phyloP scores from a whole-genome alignment of 2,113 vertebrate species.

The Entomyzon cyanotis region DNA sequence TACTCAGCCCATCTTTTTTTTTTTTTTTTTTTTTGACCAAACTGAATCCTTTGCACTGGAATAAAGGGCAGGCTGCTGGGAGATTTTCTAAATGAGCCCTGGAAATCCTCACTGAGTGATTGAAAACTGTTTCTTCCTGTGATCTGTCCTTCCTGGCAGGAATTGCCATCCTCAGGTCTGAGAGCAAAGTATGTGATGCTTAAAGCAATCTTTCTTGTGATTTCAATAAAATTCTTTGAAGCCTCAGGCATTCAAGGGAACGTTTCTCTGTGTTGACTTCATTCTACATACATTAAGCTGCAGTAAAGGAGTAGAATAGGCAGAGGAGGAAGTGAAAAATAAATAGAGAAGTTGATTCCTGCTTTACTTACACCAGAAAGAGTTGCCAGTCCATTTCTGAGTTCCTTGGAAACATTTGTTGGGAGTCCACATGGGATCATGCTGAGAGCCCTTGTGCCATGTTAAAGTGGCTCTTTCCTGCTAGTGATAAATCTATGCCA shows the following conservation, averaged over 20 bases:
- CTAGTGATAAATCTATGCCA: not conserved
- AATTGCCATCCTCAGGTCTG: not conserved
- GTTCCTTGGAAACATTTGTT: not conserved
- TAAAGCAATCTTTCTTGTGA: not conserved
- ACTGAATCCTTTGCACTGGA: not conserved
- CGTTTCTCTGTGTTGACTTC: not conserved
- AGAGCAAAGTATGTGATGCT: not conserved
- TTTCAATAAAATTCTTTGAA: not conserved
- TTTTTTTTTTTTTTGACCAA: not conserved
- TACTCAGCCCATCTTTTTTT: not conserved
- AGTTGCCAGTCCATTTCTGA: not conserved
- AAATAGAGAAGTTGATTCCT: not conserved
- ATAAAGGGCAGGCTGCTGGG: not conserved
- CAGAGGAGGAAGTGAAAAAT: not conserved
- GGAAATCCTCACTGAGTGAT: not conserved
- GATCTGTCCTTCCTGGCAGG: not conserved
- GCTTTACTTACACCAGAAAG: not conserved
- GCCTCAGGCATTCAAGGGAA: not conserved
- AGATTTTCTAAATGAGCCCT: not conserved
- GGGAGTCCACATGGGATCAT: not conserved
- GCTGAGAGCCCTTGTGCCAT: not conserved
- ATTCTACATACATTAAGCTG: not conserved
- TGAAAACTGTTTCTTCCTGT: not conserved
- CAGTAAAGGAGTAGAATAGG: not conserved
- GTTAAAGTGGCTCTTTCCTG: not conserved